These are phyloP conservation scores for Chrysotoxum bicinctum DNA, from an alignment of 2,888 invertebrate genomes.

Conservation along the genomic window DNA sequence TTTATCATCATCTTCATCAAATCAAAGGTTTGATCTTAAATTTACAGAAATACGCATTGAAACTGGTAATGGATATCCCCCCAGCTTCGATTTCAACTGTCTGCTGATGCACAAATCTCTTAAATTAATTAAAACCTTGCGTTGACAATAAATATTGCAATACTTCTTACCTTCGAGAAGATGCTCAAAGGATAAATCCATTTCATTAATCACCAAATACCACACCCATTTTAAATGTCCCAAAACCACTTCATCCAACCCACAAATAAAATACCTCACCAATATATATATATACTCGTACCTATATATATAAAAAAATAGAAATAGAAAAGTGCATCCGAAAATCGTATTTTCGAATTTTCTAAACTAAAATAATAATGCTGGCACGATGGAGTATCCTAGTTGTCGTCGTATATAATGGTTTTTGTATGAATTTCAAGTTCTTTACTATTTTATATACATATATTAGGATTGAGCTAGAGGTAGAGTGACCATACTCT, in stretches of 20 bases:
- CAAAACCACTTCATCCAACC: conserved; percentile 7
- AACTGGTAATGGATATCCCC: too few species aligned
- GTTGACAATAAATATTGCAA: not conserved
- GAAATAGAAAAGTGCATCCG: conserved; percentile 28
- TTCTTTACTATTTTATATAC: not conserved
- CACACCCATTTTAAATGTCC: conserved; percentile 22
- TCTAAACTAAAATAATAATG: conserved; percentile 42
- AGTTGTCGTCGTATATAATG: conserved; percentile 1
- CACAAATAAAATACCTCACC: conserved; percentile 8
- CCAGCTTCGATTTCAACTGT: not conserved
- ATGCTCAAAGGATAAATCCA: conserved; percentile 22
- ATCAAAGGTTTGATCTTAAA: not conserved
- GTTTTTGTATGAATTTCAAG: conserved; percentile 17
- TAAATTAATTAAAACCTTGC: conserved; percentile 19
- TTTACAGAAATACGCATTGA: too few species aligned
- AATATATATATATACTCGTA: too few species aligned
- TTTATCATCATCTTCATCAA: not conserved
- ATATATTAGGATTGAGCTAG: not conserved
- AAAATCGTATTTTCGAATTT: conserved; percentile 47
- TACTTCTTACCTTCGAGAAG: not conserved
- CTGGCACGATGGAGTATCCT: not conserved
- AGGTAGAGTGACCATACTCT: not conserved
- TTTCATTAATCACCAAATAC: conserved; percentile 34
- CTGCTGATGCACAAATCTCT: conserved; percentile 16
- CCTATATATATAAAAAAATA: too few species aligned